phyloP scores from a whole-genome alignment of 2,113 vertebrate species.

The Triplophysa tibetana region DNA sequence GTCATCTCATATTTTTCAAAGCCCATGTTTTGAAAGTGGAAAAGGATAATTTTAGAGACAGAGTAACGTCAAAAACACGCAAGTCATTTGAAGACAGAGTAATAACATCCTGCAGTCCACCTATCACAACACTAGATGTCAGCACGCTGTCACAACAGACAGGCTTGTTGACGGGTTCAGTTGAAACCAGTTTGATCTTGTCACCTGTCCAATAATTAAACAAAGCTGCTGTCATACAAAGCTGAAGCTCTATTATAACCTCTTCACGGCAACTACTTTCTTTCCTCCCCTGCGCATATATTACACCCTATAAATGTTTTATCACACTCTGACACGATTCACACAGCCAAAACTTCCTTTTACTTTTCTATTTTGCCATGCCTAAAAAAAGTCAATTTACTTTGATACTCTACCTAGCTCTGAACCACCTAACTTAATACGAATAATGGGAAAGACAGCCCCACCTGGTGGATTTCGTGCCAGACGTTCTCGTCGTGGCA shows the following conservation, averaged over 20 bases:
- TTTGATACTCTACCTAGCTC: too few species aligned
- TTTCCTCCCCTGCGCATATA: neutral
- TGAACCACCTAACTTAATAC: neutral
- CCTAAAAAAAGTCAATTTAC: too few species aligned
- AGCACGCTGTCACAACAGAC: slow-evolving; percentile 32
- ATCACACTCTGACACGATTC: neutral
- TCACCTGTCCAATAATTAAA: neutral
- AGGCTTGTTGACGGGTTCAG: neutral
- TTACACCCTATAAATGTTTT: neutral
- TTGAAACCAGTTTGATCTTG: neutral
- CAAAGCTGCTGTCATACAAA: slow-evolving; percentile 15
- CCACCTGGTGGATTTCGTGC: slow-evolving; percentile 88
- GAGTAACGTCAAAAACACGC: neutral
- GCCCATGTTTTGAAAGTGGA: neutral
- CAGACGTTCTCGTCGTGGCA: slow-evolving; percentile 86
- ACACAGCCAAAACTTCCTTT: too few species aligned
- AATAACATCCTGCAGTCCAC: slow-evolving; percentile 28
- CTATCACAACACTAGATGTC: slow-evolving; percentile 55
- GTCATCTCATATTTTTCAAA: slow-evolving; percentile 16
- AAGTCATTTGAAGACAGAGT: neutral
- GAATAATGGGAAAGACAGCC: slow-evolving; percentile 5
- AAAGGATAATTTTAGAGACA: neutral
- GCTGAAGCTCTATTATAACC: neutral
- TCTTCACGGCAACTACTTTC: neutral
- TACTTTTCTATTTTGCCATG: too few species aligned